Percentiles rank a stretch among this genome's conserved stretches.
Conservation (phyloP, 2,113 vertebrate genomes). For the Brachypodius melanocephalos region DNA sequence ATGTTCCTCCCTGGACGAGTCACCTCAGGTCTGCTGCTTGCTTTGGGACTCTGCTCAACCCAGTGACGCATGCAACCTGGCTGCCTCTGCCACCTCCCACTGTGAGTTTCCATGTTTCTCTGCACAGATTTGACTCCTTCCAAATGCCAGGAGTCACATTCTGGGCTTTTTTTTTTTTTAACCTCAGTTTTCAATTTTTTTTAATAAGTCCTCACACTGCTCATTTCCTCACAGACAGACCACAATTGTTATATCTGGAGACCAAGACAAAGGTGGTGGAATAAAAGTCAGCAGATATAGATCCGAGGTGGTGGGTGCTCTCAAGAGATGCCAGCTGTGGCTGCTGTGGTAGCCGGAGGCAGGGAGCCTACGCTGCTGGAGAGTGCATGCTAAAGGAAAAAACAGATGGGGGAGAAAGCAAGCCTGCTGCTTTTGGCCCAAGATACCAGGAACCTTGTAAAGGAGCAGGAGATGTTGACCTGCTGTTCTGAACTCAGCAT, state of each 20-base stretch:
- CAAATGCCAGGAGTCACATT: not conserved
- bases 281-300: not conserved
- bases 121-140: not conserved
- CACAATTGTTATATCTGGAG: not conserved
- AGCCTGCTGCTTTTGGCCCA: not conserved
- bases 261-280: not conserved
- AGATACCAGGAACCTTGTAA: not conserved
- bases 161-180: not conserved
- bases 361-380: rapidly evolving
- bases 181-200: not conserved
- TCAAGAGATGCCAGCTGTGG: not conserved
- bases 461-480: not conserved
- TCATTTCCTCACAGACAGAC: not conserved
- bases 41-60: not conserved
- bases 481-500: not conserved
- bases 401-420: not conserved
- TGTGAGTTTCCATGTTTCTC: not conserved
- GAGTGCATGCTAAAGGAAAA: not conserved
- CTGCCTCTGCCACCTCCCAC: not conserved
- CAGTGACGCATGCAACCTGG: not conserved
- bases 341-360: not conserved
- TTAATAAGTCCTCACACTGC: not conserved
- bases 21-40: not conserved
- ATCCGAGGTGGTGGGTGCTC: not conserved
- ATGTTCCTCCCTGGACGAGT: not conserved